These are phyloP conservation scores for Polymixis flavicincta DNA, from an alignment of 2,888 invertebrate genomes.

Conservation along the genomic window DNA sequence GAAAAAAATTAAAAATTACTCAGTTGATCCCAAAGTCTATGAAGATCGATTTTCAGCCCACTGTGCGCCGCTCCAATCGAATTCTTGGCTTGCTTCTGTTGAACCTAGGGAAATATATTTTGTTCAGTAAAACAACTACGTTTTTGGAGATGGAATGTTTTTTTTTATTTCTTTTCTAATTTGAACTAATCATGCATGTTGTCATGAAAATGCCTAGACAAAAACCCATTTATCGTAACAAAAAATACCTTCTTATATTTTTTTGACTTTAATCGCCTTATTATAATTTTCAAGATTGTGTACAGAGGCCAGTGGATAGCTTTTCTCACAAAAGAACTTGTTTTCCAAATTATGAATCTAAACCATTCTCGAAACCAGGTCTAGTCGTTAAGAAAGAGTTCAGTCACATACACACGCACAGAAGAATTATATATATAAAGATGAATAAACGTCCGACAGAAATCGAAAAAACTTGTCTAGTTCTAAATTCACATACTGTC, in stretches of 20 bases:
- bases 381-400: too few relatives aligned
- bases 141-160: background rate
- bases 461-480: background rate
- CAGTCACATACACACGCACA: too few relatives aligned
- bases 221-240: background rate
- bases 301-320: background rate
- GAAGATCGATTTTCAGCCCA: too few relatives aligned
- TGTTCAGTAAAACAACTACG: conserved; percentile 30
- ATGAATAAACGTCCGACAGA: too few relatives aligned
- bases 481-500: conserved; percentile 28
- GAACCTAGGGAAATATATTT: conserved; percentile 22
- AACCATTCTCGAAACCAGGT: too few relatives aligned
- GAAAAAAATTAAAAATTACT: too few relatives aligned
- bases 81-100: conserved; percentile 71
- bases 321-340: too few relatives aligned
- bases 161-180: background rate
- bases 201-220: background rate
- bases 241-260: background rate
- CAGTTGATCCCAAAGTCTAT: too few relatives aligned
- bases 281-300: background rate
- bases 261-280: background rate
- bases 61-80: conserved; percentile 73
- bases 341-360: too few relatives aligned
- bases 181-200: background rate
- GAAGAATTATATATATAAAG: too few relatives aligned